Evolutionary conservation across 35 echinoderm and acorn worm species (phyloP), one percentile per base, ranked within the genome.

Genomic region (Ophioderma brevispina): DNA sequence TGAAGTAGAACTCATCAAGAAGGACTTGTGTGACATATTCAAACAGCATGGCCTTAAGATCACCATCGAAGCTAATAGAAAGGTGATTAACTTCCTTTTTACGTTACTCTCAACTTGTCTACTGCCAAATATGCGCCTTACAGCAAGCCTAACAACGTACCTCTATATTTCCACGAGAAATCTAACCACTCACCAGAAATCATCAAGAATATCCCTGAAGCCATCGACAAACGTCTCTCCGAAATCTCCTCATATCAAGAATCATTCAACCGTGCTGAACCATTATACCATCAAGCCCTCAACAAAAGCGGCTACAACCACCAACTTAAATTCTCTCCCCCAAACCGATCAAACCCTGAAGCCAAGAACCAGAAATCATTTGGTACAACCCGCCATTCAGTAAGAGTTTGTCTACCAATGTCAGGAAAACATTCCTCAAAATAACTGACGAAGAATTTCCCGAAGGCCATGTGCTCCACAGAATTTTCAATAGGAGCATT

Each of bases 361-460:
- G n/a, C n/a, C n/a, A n/a, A n/a, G n/a, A n/a, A n/a, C n/a, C n/a
- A n/a, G n/a, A 87, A 0, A 79, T 92, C 31, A 87, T 31, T 4
- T 92, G 90, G 90, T 92, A 43, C 43, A 92, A 92, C 84, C 90
- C 90, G 0, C 84, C 84, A 30, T 92, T n/a, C 77, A 80, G 31
- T 32, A 87, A 37, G 28, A 56, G 75, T 33, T 40, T 92, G 8
- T 0, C 31, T 25, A 92, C 84, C 14, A 87, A 92, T 50, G 39
- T 92, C 36, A 84, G 83, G 17, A 5, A 75, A 31, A 64, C 1
- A 37, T 92, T 92, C 18, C 84, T 92, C 0, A 33, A 38, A 1
- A 21, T 91, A 15, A 37, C 85, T 15, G 59, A 91, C 35, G 31
- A 77, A 28, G 35, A 75, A 28, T 91, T 91, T 81, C 89, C 81